Conservation (phyloP, 1,140 invertebrate species). For the Brachionus angularis region DNA sequence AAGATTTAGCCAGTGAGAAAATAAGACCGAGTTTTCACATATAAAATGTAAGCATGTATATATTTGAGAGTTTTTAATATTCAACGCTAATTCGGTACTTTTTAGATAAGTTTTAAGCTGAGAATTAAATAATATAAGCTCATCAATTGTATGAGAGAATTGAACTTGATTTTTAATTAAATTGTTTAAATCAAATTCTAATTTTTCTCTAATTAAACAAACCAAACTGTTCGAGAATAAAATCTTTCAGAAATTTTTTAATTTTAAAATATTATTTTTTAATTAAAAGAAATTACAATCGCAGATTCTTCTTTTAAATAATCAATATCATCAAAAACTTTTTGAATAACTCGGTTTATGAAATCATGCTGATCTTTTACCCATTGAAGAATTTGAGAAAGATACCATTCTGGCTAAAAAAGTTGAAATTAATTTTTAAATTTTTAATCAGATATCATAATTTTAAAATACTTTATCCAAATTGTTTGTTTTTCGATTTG, state of each 20-base stretch:
- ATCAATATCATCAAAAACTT: neutral
- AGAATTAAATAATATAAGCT: conserved; percentile 11
- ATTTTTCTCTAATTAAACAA: conserved; percentile 4
- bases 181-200: neutral
- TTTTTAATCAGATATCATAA: neutral
- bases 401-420: conserved; percentile 35
- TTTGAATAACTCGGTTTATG: neutral
- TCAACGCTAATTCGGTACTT: neutral
- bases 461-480: conserved; percentile 4
- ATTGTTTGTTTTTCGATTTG: conserved; percentile 34
- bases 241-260: neutral
- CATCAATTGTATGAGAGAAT: conserved; percentile 39
- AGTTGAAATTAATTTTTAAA: neutral
- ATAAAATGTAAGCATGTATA: conserved; percentile 6
- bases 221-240: conserved; percentile 10
- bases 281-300: neutral
- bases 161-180: neutral
- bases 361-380: conserved; percentile 28
- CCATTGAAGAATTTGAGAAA: conserved; percentile 39
- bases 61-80: neutral
- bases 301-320: neutral
- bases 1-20: conserved; percentile 19
- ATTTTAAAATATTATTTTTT: neutral
- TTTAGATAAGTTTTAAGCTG: conserved; percentile 17
- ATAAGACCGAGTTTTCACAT: neutral